phyloP scores from a whole-genome alignment of 2,797 vertebrate genomes.

The Threskiornis aethiopicus region DNA sequence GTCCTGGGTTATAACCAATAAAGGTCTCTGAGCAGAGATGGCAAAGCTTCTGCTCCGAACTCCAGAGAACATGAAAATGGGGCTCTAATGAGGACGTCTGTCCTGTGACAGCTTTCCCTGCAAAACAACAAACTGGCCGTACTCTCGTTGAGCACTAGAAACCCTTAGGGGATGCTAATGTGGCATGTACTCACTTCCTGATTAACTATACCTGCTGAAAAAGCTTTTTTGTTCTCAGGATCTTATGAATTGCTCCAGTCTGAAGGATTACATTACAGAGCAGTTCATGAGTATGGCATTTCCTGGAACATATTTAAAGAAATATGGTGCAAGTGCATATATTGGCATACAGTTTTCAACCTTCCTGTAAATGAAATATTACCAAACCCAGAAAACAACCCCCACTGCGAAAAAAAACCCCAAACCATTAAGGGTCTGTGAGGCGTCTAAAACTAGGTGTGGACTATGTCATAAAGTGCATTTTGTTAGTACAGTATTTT shows the following conservation, averaged over 20 bases:
- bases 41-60: background rate
- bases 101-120: slow-evolving; percentile 45
- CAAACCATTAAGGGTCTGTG: background rate
- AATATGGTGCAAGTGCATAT: slow-evolving; percentile 47
- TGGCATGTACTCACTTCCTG: slow-evolving; percentile 53
- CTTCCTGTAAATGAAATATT: slow-evolving; percentile 44
- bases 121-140: slow-evolving; percentile 26
- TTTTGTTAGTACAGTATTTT: background rate
- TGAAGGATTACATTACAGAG: slow-evolving; percentile 62
- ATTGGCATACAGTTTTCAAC: slow-evolving; percentile 28
- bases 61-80: slow-evolving; percentile 12
- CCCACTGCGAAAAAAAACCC: background rate
- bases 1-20: background rate
- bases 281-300: slow-evolving; percentile 61
- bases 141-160: background rate
- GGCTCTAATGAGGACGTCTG: slow-evolving; percentile 34
- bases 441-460: background rate
- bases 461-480: background rate
- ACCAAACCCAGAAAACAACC: background rate
- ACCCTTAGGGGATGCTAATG: slow-evolving; percentile 24
- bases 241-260: slow-evolving; percentile 50
- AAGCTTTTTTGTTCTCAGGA: slow-evolving; percentile 22
- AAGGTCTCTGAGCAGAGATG: background rate
- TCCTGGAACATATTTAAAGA: slow-evolving; percentile 59
- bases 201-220: slow-evolving; percentile 65